A percentile compares a stretch with the other conserved stretches of the same genome.
These are phyloP conservation scores for Cheirogaleus medius DNA, from an alignment of 2,113 vertebrate species.

Conservation along the genomic window DNA sequence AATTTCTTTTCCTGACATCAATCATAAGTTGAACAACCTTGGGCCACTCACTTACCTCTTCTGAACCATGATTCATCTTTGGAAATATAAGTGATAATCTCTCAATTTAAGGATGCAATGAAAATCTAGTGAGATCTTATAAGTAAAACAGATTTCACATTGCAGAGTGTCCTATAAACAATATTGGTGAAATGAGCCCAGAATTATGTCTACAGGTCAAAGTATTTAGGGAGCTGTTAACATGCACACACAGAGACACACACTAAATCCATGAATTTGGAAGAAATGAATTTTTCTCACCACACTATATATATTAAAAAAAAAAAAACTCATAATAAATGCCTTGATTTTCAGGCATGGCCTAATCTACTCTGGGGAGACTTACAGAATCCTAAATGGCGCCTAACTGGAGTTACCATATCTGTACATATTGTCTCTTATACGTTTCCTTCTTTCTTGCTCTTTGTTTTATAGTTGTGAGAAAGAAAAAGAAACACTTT, in stretches of 20 bases:
- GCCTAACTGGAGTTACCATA: background rate
- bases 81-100: background rate
- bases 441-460: background rate
- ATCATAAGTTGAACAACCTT: background rate
- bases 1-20: background rate
- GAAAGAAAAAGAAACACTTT: background rate
- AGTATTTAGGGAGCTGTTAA: background rate
- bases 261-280: background rate
- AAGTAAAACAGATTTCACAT: background rate
- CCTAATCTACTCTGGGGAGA: background rate
- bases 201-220: background rate
- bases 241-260: background rate
- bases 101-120: background rate
- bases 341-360: slow-evolving; percentile 14
- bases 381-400: background rate
- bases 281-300: background rate
- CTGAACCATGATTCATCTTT: background rate
- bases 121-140: background rate
- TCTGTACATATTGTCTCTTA: background rate
- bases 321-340: background rate
- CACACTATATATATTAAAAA: background rate
- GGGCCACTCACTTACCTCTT: background rate
- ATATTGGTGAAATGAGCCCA: background rate
- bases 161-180: background rate
- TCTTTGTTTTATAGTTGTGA: background rate